These are phyloP conservation scores for Metallyticus violacea DNA, from an alignment of 2,888 invertebrate species.

Conservation along the genomic window DNA sequence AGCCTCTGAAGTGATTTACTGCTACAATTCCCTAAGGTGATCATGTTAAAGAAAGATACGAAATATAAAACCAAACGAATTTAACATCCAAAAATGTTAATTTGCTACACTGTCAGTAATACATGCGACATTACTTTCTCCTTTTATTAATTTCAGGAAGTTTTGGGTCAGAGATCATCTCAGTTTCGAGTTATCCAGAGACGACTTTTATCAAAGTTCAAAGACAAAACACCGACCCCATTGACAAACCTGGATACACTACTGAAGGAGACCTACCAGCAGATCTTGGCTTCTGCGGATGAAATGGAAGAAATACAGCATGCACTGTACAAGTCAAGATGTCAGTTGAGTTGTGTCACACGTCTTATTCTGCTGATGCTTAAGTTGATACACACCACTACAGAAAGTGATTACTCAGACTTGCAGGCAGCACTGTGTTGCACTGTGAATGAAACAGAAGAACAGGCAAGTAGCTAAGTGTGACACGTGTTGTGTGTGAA, in stretches of 20 bases:
- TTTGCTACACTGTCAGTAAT: too few species aligned
- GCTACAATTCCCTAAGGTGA: too few species aligned
- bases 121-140: too few species aligned
- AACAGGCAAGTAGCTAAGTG: conserved; percentile 21
- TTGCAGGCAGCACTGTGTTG: conserved; percentile 18
- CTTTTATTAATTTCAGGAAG: conserved; percentile 38
- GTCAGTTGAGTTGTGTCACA: conserved; percentile 45
- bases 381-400: conserved; percentile 32
- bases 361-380: conserved; percentile 44
- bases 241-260: conserved; percentile 69
- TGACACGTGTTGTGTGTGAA: background rate
- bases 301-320: conserved; percentile 48
- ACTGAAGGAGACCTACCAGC: conserved; percentile 66
- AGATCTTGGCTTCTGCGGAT: conserved; percentile 53
- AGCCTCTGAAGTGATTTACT: too few species aligned
- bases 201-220: conserved; percentile 66
- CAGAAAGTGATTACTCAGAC: conserved; percentile 6
- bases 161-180: conserved; percentile 53
- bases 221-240: conserved; percentile 73
- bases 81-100: too few species aligned
- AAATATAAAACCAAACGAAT: too few species aligned
- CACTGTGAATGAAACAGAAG: conserved; percentile 14
- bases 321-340: conserved; percentile 33
- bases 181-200: conserved; percentile 78
- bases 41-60: too few species aligned